Evolutionary conservation across 2,113 vertebrate species (phyloP), one percentile per base, ranked within the genome.

Genomic region (Octodon degus): DNA sequence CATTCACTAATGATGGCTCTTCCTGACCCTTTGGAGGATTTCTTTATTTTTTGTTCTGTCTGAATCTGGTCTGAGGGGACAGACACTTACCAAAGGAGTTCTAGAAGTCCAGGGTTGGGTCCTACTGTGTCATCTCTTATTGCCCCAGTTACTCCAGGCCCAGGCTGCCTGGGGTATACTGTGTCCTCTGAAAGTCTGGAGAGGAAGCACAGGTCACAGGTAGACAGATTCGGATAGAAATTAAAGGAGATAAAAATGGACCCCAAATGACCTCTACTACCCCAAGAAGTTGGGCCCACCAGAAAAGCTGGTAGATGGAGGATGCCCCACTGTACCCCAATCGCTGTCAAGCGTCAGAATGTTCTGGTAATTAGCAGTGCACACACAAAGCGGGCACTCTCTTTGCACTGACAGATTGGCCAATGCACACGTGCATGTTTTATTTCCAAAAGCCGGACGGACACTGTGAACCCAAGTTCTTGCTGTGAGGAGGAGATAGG

Each of bases 31-130:
- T 96, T 68, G 67, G 95, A 97, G 96, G 89, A 96, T 96, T 98
- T 98, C 97, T 97, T 98, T 97, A 94, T 98, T 96, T 98, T 98
- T 96, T 96, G 93, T 93, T 94, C 97, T 70, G 72, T 96, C 94
- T 97, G 98, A 96, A 97, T 91, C 67, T 16, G 50, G 43, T 19
- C 65, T 87, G 90, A 32, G 76, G 87, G 34, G 76, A 95, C 91
- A 87, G 96, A 96, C 96, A 82, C 95, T 96, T 68, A 17, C 91
- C 90, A 83, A 58, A 83, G 93, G 97, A 95, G 88, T 97, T 98
- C 95, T 95, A 91, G 94, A 96, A 96, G 67, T 53, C n/a, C 22
- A 47, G 30, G 1, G 95, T 96, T 81, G 84, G 91, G 94, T 90
- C 94, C 97, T 97, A 97, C 93, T 97, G 97, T 93, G 85, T 89